These are phyloP conservation scores for Eulithis testata DNA, from an alignment of 2,888 invertebrate species.

Conservation along the genomic window DNA sequence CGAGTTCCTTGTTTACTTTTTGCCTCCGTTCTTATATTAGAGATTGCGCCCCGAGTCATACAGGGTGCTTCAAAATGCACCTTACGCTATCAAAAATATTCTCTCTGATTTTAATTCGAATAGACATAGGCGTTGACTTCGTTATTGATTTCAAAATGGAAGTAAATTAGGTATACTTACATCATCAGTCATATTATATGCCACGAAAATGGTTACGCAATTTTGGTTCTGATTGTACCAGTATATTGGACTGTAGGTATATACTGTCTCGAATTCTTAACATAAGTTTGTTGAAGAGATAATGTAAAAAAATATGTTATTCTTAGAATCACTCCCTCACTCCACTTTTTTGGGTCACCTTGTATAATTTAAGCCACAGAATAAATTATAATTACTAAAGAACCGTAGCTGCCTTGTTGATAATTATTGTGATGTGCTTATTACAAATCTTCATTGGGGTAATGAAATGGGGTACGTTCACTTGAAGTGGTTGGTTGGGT, in stretches of 20 bases:
- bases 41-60: slow-evolving; percentile 43
- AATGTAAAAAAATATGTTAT: no score
- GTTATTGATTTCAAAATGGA: no score
- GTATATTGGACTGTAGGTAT: no score
- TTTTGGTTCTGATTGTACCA: no score
- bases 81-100: no score
- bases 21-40: slow-evolving; percentile 78
- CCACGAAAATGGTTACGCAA: no score
- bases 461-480: slow-evolving; percentile 37
- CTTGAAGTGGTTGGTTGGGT: slow-evolving; percentile 7
- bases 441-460: slow-evolving; percentile 40
- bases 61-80: slow-evolving; percentile 2
- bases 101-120: no score
- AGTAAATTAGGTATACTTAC: no score
- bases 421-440: slow-evolving; percentile 43
- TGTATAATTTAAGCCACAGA: slow-evolving; percentile 15
- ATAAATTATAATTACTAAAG: slow-evolving; percentile 17
- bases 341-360: neutral
- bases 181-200: no score
- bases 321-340: neutral
- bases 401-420: slow-evolving; percentile 14
- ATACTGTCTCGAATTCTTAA: no score
- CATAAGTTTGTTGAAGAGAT: no score
- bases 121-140: no score
- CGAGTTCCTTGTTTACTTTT: slow-evolving; percentile 78